These are phyloP conservation scores for Lepisosteus oculatus DNA, from an alignment of 2,113 vertebrate species.

Conservation along the genomic window DNA sequence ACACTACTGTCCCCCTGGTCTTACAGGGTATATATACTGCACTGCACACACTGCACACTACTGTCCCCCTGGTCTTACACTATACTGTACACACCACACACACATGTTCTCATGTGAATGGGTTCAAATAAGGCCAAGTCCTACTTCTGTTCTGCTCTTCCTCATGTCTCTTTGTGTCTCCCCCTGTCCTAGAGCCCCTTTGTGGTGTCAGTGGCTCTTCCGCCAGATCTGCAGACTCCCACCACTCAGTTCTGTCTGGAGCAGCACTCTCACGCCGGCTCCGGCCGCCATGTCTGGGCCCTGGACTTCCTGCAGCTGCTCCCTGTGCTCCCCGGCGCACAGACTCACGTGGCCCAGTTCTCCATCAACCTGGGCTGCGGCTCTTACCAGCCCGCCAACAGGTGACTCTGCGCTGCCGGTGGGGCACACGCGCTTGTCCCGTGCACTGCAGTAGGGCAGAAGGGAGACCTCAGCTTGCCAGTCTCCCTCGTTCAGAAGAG, in stretches of 20 bases:
- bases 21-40: no score
- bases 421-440: no score
- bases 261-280: conserved; percentile 83
- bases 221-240: conserved; percentile 84
- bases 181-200: conserved; percentile 70
- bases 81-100: no score
- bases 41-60: no score
- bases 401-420: conserved; percentile 57
- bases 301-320: conserved; percentile 92
- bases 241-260: conserved; percentile 91
- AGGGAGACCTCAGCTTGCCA: no score
- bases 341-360: conserved; percentile 93
- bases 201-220: conserved; percentile 84
- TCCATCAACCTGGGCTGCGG: conserved; percentile 96
- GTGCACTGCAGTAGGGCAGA: no score
- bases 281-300: conserved; percentile 84
- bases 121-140: not conserved
- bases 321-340: conserved; percentile 78
- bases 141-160: not conserved
- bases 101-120: no score
- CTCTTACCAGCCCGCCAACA: conserved; percentile 91
- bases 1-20: not conserved
- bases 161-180: not conserved
- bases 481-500: no score
- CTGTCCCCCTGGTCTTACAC: no score